Conservation (phyloP, 2,888 invertebrate genomes). For the Tenthredo scrophulariae region DNA sequence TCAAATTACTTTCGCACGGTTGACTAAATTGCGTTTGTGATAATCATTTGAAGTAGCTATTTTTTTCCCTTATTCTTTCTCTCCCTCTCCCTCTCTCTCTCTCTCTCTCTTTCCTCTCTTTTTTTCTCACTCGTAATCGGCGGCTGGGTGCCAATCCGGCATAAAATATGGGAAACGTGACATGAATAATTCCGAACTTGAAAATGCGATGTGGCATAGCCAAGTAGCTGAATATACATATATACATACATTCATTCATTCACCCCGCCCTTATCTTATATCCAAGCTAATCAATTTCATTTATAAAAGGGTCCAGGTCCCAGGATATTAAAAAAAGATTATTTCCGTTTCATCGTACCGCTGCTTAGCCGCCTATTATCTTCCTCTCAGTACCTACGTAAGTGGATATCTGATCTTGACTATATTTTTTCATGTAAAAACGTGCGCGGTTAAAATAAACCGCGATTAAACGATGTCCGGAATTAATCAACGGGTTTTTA, state of each 20-base stretch:
- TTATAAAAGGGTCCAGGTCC: neutral
- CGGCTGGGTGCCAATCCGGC: slow-evolving; percentile 65
- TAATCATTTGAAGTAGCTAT: slow-evolving; percentile 29
- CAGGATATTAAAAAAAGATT: neutral
- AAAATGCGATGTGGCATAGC: slow-evolving; percentile 65
- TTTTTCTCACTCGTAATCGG: slow-evolving; percentile 47
- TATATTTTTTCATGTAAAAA: neutral
- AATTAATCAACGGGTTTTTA: neutral
- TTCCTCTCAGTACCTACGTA: neutral
- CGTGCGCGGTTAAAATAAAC: neutral
- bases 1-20: slow-evolving; percentile 30
- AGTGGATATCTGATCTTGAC: neutral
- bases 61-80: neutral
- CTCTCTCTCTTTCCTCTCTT: neutral
- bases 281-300: slow-evolving; percentile 37
- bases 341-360: neutral
- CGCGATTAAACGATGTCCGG: neutral
- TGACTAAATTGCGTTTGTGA: slow-evolving; percentile 49
- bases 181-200: slow-evolving; percentile 73
- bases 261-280: neutral
- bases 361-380: neutral
- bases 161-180: slow-evolving; percentile 74
- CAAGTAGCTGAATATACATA: slow-evolving; percentile 61
- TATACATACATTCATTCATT: slow-evolving; percentile 21
- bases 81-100: neutral